Base-by-base conservation (phyloP, 2,888 invertebrate species). In the Amaurobius ferox region DNA sequence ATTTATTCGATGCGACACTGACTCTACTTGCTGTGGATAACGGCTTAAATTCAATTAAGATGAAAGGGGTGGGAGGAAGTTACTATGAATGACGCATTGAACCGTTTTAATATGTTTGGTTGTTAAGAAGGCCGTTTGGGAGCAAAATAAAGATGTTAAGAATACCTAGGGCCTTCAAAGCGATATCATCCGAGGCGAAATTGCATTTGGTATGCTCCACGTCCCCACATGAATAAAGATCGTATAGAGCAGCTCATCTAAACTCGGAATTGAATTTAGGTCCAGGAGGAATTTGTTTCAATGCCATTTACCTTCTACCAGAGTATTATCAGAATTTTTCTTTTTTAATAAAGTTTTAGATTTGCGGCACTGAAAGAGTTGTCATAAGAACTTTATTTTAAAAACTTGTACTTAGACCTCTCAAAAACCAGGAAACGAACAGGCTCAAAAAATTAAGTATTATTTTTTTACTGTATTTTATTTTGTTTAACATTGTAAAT, bases 101-200 rank as follows among this genome's bases (percentile, higher is more conserved):
- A 19, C n/a, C 55, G 29, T 29, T 48, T 55, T 71, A 48, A 71
- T 55, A 48, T 71, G 32, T n/a, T 23, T 55, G 62, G 35, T 35
- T 35, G 73, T 61, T 73, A 73, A 13, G 62, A 0, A 39, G 26
- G 62, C 39, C 55, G 32, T 62, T 62, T 62, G n/a, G 30, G 62
- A 62, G 32, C 23, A 62, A 73, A 35, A 73, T 73, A 35, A 39
- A 62, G 61, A 73, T 44, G 62, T 73, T 73, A 73, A 61, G 62
- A 73, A n/a, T 13, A 5, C 16, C 35, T 32, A 16, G 16, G 61
- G 73, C 39, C 73, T 26, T 39, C 7, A 16, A 62, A 35, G 73
- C 35, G 61, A 61, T 55, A 62, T 73, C 62, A 73, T 11, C 35
- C 29, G 30, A 32, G 62, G n/a, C 32, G 62, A 73, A 61, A 73